These are phyloP conservation scores for Lasioglossum leucozonium DNA, from an alignment of 2,888 invertebrate species.

Conservation along the genomic window DNA sequence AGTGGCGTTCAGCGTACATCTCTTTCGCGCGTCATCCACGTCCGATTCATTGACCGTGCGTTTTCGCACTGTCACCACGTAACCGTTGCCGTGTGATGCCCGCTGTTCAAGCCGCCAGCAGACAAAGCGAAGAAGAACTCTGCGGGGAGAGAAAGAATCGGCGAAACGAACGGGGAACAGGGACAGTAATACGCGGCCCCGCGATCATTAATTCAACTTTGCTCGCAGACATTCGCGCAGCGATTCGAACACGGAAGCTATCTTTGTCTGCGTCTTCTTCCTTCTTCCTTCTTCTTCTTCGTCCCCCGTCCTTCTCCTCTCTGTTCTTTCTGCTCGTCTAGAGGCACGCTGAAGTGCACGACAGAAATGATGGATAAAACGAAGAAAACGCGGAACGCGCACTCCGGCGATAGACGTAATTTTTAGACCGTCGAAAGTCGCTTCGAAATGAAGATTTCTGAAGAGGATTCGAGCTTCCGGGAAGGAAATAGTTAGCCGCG, in stretches of 20 bases:
- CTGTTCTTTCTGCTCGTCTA: slow-evolving; percentile 7
- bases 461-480: slow-evolving; percentile 12
- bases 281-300: slow-evolving; percentile 20
- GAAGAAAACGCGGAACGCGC: slow-evolving; percentile 25
- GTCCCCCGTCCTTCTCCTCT: background rate
- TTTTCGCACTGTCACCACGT: slow-evolving; percentile 80
- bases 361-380: slow-evolving; percentile 48
- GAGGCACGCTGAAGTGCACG: slow-evolving; percentile 19
- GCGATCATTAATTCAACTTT: slow-evolving; percentile 77
- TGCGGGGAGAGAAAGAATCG: slow-evolving; percentile 37
- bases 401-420: slow-evolving; percentile 14
- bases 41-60: slow-evolving; percentile 78
- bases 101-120: slow-evolving; percentile 37
- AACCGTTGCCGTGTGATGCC: slow-evolving; percentile 75
- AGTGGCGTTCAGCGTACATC: slow-evolving; percentile 73
- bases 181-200: slow-evolving; percentile 67
- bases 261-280: slow-evolving; percentile 32
- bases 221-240: slow-evolving; percentile 74
- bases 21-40: slow-evolving; percentile 76
- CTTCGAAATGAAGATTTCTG: background rate
- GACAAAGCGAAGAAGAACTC: slow-evolving; percentile 45
- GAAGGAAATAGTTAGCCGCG: background rate
- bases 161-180: slow-evolving; percentile 35
- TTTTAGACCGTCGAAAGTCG: slow-evolving; percentile 29
- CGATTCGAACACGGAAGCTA: slow-evolving; percentile 77